Conservation (phyloP, 2,113 vertebrate species). For the Falco punctatus region DNA sequence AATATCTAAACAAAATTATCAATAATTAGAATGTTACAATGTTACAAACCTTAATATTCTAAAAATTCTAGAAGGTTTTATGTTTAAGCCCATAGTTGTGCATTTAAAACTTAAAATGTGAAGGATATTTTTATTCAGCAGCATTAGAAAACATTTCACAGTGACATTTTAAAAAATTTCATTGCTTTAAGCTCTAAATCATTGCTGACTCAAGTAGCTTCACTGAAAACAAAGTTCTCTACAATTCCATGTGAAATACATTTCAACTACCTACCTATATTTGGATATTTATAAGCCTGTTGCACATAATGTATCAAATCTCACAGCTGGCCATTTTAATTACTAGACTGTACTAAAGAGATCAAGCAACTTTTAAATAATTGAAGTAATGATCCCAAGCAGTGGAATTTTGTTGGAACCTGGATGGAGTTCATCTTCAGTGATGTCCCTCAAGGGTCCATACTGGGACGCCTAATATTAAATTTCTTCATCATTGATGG, state of each 20-base stretch:
- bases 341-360: neutral
- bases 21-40: neutral
- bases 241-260: neutral
- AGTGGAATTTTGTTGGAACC: neutral
- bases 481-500: neutral
- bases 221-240: neutral
- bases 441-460: neutral
- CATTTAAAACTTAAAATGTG: neutral
- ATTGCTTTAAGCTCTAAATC: neutral
- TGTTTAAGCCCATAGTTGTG: neutral
- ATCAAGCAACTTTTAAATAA: neutral
- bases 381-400: neutral
- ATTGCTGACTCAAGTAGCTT: neutral
- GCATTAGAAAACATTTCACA: neutral
- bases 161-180: neutral
- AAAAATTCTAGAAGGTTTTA: neutral
- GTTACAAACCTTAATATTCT: neutral
- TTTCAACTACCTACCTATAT: neutral
- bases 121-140: neutral
- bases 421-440: neutral
- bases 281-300: neutral
- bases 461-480: neutral
- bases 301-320: neutral
- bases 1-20: neutral
- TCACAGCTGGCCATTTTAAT: neutral